A percentile compares a stretch with the other conserved stretches of the same genome.
These are phyloP conservation scores for Homarus gammarus DNA, from an alignment of 2,888 invertebrate genomes.

Conservation along the genomic window DNA sequence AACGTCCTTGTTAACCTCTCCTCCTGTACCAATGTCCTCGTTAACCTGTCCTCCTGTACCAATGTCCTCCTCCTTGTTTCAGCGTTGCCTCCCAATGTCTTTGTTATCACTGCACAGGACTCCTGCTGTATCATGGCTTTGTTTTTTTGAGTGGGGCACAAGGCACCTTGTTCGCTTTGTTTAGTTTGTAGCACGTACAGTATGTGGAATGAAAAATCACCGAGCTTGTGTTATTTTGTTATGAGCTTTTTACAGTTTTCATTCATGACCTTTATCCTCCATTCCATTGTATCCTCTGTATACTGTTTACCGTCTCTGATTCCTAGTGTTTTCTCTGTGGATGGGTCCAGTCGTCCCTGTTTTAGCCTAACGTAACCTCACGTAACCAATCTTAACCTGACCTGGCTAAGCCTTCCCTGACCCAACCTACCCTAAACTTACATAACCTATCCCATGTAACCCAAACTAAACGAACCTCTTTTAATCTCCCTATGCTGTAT, in stretches of 20 bases:
- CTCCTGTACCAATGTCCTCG: not conserved
- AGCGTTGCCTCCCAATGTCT: not conserved
- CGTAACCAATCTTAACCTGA: too few species aligned
- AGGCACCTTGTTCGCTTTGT: not conserved
- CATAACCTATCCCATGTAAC: too few species aligned
- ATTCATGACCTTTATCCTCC: too few species aligned
- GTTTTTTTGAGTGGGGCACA: not conserved
- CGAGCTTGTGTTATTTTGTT: not conserved
- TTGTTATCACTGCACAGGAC: not conserved
- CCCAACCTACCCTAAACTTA: too few species aligned
- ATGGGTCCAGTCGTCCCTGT: too few species aligned
- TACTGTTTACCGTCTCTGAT: too few species aligned
- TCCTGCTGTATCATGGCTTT: slow-evolving; percentile 5
- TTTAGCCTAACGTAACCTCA: too few species aligned
- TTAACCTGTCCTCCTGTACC: slow-evolving; percentile 4
- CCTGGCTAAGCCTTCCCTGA: too few species aligned
- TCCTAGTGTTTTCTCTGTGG: too few species aligned
- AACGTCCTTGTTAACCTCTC: not conserved
- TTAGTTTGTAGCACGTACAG: not conserved
- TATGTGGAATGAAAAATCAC: not conserved
- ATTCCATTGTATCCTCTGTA: not conserved
- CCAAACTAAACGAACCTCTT: too few species aligned
- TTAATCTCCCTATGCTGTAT: too few species aligned
- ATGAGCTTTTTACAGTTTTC: not conserved
- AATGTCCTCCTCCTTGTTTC: not conserved